Base-by-base conservation (phyloP, 2,797 vertebrate species). In the Ctenosaura bakeri region DNA sequence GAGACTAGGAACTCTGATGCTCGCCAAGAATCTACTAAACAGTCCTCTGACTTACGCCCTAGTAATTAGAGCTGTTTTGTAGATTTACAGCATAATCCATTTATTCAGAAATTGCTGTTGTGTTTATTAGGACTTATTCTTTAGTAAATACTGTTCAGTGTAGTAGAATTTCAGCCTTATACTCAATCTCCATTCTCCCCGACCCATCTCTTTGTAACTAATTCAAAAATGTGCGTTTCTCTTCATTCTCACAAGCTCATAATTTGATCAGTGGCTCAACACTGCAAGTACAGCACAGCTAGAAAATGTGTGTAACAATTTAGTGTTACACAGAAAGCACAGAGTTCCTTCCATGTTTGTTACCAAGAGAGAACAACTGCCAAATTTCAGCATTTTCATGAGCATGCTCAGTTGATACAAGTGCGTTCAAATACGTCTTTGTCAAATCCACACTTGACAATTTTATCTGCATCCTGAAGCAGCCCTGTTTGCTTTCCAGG, bases 381-480 rank as follows among this genome's bases (percentile, higher is more conserved):
- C 32, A 84, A 22, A 24, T 46, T 46, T 52, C 46, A 71, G 64
- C 10, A 52, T 9, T 50, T 16, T 52, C 69, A 85, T 32, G 59
- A n/a, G 4, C 50, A 46, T 9, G 46, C 16, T 16, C 66, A 9
- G 26, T 12, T 38, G n/a, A 14, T 87, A 1, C 46, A 50, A 22
- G 12, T 52, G 38, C 66, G 18, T 71, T 84, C 42, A 50, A 42
- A 35, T 56, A n/a, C 52, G 7, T 35, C 13, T 79, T 52, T 79
- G 46, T 79, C 18, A 13, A 35, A 62, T 35, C 20, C 9, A 12
- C n/a, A 82, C 38, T 59, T 83, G 62, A 22, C 52, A 52, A 18
- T 32, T 80, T 80, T 52, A 54, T 84, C 38, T 69, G 62, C 52
- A 46, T 87, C 78, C 64, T 87, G 54, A 87, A 87, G 38, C 26